Evolutionary conservation across 2,797 vertebrate genomes (phyloP), one percentile per base, ranked within the genome.

Genomic region (Megalops cyprinoides): DNA sequence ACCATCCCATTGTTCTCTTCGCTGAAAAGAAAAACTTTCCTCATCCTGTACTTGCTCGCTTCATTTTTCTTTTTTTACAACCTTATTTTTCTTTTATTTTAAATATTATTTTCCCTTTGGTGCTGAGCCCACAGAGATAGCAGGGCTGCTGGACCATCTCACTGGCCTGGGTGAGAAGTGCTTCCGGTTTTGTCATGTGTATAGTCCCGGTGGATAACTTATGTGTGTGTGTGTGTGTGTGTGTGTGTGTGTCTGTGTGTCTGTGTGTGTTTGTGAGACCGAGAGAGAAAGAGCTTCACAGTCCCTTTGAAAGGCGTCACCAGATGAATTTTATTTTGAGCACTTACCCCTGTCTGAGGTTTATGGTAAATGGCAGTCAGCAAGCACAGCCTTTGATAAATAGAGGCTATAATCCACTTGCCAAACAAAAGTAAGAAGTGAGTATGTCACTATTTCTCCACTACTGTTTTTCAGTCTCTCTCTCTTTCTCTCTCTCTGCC

Each of bases 1-100:
- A 37, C n/a, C 28, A 53, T 82, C 25, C 82, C 79, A 86, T 90
- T 92, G 89, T 92, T 91, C 88, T 89, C 81, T 65, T 65, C 23
- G 73, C 62, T 82, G 82, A 79, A 80, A 84, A 86, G 85, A 90
- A 90, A 84, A 88, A 88, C 84, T 71, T 42, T 83, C 82, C 78
- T 56, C 86, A 86, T 91, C 89, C 90, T 87, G 90, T 88, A 84
- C 82, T 58, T 71, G 73, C 79, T 76, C 6, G 5, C 81, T 82
- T 65, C 83, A 87, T 89, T 83, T 71, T 15, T 67, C 39, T 71
- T 71, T n/a, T 71, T 42, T 23, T 10, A 82, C 85, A 82, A 88
- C 87, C 87, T 84, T 89, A 90, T 91, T 86, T 85, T 74, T 49
- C 73, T 74, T 86, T 76, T 55, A 75, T 79, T 55, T 82, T 53